These are phyloP conservation scores for Tetragnatha montana DNA, from an alignment of 2,888 invertebrate genomes.

Conservation along the genomic window DNA sequence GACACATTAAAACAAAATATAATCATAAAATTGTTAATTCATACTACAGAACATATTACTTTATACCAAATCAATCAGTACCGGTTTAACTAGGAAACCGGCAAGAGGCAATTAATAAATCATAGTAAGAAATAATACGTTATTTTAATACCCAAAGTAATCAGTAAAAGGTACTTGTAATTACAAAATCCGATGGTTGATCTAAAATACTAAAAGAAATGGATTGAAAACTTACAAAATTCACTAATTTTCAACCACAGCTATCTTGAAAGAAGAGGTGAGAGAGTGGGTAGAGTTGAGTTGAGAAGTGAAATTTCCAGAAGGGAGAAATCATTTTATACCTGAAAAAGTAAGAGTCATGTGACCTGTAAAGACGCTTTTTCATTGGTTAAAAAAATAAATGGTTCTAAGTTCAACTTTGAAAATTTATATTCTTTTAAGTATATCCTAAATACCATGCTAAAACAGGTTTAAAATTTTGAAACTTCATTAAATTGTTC, in stretches of 20 bases:
- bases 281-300: conserved; percentile 9
- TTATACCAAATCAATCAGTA: background rate
- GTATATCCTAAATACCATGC: too few species aligned
- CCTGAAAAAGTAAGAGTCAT: background rate
- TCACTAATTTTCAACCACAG: conserved; percentile 22
- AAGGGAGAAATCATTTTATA: background rate
- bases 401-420: too few species aligned
- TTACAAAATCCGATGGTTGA: background rate
- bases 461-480: too few species aligned
- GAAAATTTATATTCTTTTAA: too few species aligned
- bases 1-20: background rate
- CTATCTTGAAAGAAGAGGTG: background rate
- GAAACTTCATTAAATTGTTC: too few species aligned
- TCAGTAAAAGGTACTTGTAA: background rate
- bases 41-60: background rate
- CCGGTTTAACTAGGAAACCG: background rate
- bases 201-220: background rate
- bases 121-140: background rate
- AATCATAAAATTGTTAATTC: background rate
- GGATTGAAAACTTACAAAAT: conserved; percentile 40
- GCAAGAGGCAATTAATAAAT: background rate
- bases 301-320: background rate
- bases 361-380: background rate
- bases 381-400: too few species aligned
- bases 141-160: background rate